Percentiles rank a stretch among this genome's conserved stretches.
Conservation (phyloP, 1,140 invertebrate species). For the Calephelis nemesis region DNA sequence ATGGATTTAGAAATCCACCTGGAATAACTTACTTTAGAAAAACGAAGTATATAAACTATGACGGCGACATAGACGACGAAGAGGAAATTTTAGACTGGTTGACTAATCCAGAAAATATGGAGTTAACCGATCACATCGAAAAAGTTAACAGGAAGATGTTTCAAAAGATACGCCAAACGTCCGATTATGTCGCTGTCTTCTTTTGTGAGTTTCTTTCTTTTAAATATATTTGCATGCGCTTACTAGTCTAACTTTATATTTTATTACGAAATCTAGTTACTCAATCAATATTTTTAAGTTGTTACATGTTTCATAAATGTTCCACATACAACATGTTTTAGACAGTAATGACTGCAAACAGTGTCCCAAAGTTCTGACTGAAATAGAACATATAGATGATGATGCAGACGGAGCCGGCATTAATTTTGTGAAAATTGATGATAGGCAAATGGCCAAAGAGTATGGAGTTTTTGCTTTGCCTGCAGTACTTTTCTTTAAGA, state of each 20-base stretch:
- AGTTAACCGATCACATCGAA: constrained; percentile 95
- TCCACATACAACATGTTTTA: constrained; percentile 81
- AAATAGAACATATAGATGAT: constrained; percentile 96
- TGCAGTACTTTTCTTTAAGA: constrained; percentile 93
- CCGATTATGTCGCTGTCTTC: constrained; percentile 96
- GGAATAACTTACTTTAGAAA: constrained; percentile 95
- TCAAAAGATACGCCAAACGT: constrained; percentile 92
- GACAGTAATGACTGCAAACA: constrained; percentile 97
- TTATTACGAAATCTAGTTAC: too few species aligned
- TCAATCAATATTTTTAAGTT: too few species aligned
- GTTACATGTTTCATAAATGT: constrained; percentile 40
- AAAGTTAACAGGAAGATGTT: constrained; percentile 96
- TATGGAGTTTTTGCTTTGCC: constrained; percentile 93
- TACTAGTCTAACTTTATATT: background rate
- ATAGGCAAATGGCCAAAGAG: constrained; percentile 91
- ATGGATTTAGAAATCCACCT: constrained; percentile 92
- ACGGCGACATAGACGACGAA: constrained; percentile 95
- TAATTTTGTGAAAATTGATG: constrained; percentile 95
- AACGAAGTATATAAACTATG: constrained; percentile 93
- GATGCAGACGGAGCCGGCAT: constrained; percentile 95
- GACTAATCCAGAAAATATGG: constrained; percentile 96
- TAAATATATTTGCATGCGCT: background rate
- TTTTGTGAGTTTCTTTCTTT: constrained; percentile 88
- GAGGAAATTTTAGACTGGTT: constrained; percentile 96
- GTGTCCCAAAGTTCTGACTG: constrained; percentile 91